Conservation (phyloP, 1,140 invertebrate genomes). For the Drosophila sp. region DNA sequence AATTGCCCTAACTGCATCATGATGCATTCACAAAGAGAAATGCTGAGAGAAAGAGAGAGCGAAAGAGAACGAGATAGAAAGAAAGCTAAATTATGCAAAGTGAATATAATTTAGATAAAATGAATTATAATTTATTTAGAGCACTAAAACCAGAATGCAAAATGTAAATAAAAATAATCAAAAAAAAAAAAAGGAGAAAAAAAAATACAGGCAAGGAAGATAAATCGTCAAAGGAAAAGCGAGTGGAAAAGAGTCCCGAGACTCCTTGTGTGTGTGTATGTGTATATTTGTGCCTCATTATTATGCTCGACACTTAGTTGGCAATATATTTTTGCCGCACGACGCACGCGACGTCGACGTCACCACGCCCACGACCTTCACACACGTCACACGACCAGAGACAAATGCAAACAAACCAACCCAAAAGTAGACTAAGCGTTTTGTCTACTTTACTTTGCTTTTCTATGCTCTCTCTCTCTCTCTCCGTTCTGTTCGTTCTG, state of each 20-base stretch:
- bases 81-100: constrained; percentile 13
- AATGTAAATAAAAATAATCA: constrained; percentile 37
- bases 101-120: constrained; percentile 48
- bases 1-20: constrained; percentile 43
- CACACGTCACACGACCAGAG: constrained; percentile 19
- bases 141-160: constrained; percentile 31
- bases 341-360: constrained; percentile 23
- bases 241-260: constrained; percentile 21
- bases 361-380: constrained; percentile 68
- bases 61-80: not conserved
- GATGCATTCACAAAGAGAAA: constrained; percentile 37
- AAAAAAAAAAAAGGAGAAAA: constrained; percentile 37
- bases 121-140: constrained; percentile 69
- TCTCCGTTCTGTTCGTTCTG: constrained; percentile 15
- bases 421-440: constrained; percentile 67
- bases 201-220: constrained; percentile 48
- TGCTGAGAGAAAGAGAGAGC: not conserved
- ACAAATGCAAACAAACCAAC: constrained; percentile 54
- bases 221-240: constrained; percentile 19
- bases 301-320: constrained; percentile 77
- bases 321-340: constrained; percentile 54
- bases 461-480: constrained; percentile 1
- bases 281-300: constrained; percentile 56
- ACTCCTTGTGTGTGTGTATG: constrained; percentile 25
- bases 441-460: constrained; percentile 40